These are phyloP conservation scores for Sarcophilus harrisii DNA, from an alignment of 2,797 vertebrate species.

Conservation along the genomic window DNA sequence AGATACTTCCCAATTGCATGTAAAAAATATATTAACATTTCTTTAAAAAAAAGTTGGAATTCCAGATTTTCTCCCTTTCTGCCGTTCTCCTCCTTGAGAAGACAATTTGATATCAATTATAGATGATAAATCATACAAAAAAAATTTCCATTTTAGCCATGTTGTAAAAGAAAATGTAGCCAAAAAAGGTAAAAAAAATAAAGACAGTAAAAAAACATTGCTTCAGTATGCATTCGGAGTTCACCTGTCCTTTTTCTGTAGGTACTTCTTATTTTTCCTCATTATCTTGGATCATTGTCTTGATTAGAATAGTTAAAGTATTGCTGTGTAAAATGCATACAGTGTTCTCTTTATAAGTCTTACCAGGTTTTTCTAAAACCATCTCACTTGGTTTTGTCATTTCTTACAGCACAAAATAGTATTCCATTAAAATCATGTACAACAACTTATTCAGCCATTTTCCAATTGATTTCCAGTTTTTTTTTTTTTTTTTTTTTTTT, in stretches of 20 bases:
- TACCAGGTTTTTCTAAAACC: neutral
- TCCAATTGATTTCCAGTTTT: neutral
- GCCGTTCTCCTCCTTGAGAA: neutral
- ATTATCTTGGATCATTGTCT: neutral
- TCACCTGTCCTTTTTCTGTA: neutral
- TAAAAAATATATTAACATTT: neutral
- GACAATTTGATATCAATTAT: neutral
- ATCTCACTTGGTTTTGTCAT: neutral
- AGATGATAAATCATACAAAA: neutral
- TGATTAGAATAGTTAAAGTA: neutral
- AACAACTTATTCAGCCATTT: neutral
- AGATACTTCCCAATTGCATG: neutral
- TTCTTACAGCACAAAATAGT: neutral
- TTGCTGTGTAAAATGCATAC: neutral
- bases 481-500: neutral
- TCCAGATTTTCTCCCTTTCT: neutral
- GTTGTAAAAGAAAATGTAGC: neutral
- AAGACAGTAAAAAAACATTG: neutral
- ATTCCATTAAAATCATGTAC: neutral
- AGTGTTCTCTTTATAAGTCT: neutral
- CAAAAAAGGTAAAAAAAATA: neutral
- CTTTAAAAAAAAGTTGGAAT: neutral
- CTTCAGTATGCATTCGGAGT: neutral
- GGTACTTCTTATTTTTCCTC: neutral
- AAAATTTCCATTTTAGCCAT: neutral